A percentile compares a stretch with the other conserved stretches of the same genome.
Evolutionary conservation across 2,888 invertebrate species (phyloP).

Genomic region (Yponomeuta plumbellus): DNA sequence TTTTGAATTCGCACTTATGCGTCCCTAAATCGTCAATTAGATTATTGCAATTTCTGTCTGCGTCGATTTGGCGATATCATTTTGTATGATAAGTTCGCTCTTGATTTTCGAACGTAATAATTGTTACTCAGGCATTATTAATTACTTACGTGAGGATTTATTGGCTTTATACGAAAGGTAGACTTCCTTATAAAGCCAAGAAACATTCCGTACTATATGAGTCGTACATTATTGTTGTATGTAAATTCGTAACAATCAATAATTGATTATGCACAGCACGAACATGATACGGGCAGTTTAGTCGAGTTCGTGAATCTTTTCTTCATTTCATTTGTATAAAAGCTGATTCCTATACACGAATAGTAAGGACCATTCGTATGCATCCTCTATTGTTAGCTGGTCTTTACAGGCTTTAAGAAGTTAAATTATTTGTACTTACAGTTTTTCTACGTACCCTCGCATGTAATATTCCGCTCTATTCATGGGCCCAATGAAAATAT

Average conservation of each 20-base stretch:
- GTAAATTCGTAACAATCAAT: conserved; percentile 3
- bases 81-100: conserved; percentile 18
- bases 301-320: conserved; percentile 6
- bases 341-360: neutral
- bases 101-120: neutral
- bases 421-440: neutral
- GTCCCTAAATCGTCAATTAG: conserved; percentile 54
- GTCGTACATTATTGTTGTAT: neutral
- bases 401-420: neutral
- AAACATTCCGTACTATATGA: neutral
- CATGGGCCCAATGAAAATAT: no score
- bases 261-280: conserved; percentile 10
- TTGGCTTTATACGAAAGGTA: neutral
- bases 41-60: conserved; percentile 47
- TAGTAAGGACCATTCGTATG: neutral
- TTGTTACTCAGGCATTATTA: neutral
- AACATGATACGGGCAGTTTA: neutral
- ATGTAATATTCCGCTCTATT: no score
- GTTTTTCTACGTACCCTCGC: neutral
- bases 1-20: conserved; percentile 56
- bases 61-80: conserved; percentile 44
- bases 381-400: neutral
- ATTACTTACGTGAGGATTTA: neutral
- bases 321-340: conserved; percentile 7
- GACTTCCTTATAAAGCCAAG: neutral